Evolutionary conservation across 2,888 invertebrate genomes (phyloP), one percentile per base, ranked within the genome.

Genomic region (Tromatobia lineatoria): DNA sequence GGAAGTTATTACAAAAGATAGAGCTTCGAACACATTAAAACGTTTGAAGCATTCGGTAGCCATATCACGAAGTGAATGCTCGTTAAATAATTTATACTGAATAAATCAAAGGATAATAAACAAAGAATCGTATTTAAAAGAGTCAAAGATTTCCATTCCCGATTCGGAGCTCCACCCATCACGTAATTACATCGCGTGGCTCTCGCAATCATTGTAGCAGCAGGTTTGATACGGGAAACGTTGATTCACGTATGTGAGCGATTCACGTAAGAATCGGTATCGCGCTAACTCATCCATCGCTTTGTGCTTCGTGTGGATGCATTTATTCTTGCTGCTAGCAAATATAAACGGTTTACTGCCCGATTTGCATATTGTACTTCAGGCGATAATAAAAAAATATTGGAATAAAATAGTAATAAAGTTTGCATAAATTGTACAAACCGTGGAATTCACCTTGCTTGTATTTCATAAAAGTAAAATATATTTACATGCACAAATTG

Each of bases 171-270:
- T 18, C 10, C 8, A 23, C 25, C 2, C 20, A 23, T 15, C 45
- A 3, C 25, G 25, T 18, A 61, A 74, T 59, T 61, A 74, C 47
- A 47, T 74, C 73, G 61, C 61, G 47, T 61, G 73, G 64, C 34
- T 47, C 45, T 25, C 29, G 11, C 34, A 80, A 75, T 75, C 13
- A 25, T 47, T 45, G 23, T 13, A 29, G n/a, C 13, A 50, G n/a
- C 25, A 70, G 29, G 34, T 3, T 15, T 11, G 25, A 18, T 10
- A 18, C 34, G 59, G 11, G 45, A 61, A 52, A 18, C 34, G 73
- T 52, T 15, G 50, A 47, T 18, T 61, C 23, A 38, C 47, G 47
- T 47, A 11, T 23, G 66, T 23, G 25, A 57, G 23, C 23, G 23
- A 57, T 25, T 25, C 25, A 57, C 59, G 34, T 34, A 3, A 34